A percentile compares a stretch with the other conserved stretches of the same genome.
These are phyloP conservation scores for Varanus salvator DNA, from an alignment of 2,113 vertebrate genomes.

Conservation along the genomic window DNA sequence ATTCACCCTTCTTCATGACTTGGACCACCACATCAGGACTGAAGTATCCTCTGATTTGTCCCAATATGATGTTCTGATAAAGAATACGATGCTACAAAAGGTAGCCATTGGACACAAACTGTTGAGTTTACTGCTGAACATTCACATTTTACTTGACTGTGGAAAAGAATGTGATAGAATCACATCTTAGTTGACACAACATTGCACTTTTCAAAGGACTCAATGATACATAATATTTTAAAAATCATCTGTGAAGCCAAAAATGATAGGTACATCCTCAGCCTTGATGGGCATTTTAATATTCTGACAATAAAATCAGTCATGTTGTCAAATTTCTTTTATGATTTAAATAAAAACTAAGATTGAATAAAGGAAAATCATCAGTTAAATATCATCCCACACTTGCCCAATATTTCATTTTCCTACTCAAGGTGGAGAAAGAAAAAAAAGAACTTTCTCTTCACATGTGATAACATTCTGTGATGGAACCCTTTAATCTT, in stretches of 20 bases:
- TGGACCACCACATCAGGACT: neutral
- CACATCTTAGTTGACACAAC: neutral
- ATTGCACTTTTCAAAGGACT: neutral
- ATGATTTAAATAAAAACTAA: neutral
- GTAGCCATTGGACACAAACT: neutral
- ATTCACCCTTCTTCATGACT: neutral
- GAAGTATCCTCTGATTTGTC: neutral
- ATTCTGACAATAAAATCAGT: neutral
- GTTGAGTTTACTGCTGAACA: neutral
- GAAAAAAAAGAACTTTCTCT: constrained; percentile 33
- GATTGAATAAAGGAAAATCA: constrained; percentile 30
- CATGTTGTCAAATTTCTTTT: neutral
- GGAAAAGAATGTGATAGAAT: neutral
- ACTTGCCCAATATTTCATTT: constrained; percentile 41
- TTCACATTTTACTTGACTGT: constrained; percentile 3
- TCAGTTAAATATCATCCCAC: neutral
- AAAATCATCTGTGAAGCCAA: constrained; percentile 3
- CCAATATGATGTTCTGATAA: neutral
- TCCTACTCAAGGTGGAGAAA: constrained; percentile 15
- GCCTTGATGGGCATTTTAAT: neutral
- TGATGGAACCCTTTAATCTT: constrained; percentile 34
- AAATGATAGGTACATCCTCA: neutral
- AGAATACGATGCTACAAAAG: neutral
- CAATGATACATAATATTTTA: neutral
- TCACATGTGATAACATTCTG: constrained; percentile 54